A percentile compares a stretch with the other conserved stretches of the same genome.
phyloP scores from a whole-genome alignment of 2,888 invertebrate genomes.

The Cyclophora punctaria region DNA sequence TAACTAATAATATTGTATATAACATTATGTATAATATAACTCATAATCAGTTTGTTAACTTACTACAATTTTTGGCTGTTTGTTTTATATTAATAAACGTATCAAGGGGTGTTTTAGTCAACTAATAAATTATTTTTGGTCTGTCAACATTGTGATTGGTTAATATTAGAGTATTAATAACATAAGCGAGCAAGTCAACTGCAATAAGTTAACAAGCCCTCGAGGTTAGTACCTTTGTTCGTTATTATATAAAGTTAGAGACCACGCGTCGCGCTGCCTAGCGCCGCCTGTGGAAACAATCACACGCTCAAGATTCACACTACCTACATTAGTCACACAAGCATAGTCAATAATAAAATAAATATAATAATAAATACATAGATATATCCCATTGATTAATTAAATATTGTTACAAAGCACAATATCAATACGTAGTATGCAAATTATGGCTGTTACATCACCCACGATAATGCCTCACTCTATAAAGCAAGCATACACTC shows the following conservation, averaged over 20 bases:
- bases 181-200: conserved; percentile 22
- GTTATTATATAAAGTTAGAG: conserved; percentile 59
- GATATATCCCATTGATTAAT: conserved; percentile 5
- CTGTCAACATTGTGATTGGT: too few relatives aligned
- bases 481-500: conserved; percentile 39
- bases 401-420: conserved; percentile 13
- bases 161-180: background rate
- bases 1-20: conserved; percentile 62
- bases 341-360: conserved; percentile 9
- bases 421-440: conserved; percentile 16
- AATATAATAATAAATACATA: conserved; percentile 10
- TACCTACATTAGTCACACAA: conserved; percentile 20
- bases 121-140: too few relatives aligned
- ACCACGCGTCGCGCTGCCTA: conserved; percentile 49
- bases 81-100: too few relatives aligned
- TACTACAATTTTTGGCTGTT: conserved; percentile 41
- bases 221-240: conserved; percentile 66
- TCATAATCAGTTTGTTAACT: conserved; percentile 63
- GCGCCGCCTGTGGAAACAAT: conserved; percentile 72
- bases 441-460: conserved; percentile 72
- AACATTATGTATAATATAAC: conserved; percentile 67
- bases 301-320: conserved; percentile 42
- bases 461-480: conserved; percentile 45
- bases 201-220: conserved; percentile 66
- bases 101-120: too few relatives aligned